These are phyloP conservation scores for Gouania willdenowi DNA, from an alignment of 2,797 vertebrate genomes.

Conservation along the genomic window DNA sequence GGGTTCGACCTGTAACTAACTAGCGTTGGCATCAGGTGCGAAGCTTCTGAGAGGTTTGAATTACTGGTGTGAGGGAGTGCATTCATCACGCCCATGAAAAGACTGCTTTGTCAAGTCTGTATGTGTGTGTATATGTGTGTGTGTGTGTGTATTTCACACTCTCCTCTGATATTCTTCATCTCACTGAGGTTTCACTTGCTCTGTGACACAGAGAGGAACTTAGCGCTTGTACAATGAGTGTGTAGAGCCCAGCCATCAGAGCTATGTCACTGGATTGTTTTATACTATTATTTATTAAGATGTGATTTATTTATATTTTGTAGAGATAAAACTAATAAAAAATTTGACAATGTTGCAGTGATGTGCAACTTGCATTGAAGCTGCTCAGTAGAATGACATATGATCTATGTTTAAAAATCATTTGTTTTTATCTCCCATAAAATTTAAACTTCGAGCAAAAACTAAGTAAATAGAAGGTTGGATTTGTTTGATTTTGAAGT, in stretches of 20 bases:
- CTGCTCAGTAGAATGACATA: too few species aligned
- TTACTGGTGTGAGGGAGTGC: slow-evolving; percentile 63
- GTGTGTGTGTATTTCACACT: slow-evolving; percentile 60
- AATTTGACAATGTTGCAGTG: too few species aligned
- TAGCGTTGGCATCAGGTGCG: slow-evolving; percentile 37
- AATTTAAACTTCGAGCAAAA: too few species aligned
- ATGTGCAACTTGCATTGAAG: too few species aligned
- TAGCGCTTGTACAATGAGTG: neutral
- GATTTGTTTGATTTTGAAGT: too few species aligned
- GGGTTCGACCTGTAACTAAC: slow-evolving; percentile 32
- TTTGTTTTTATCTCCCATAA: too few species aligned
- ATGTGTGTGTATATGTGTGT: slow-evolving; percentile 10
- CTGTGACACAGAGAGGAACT: slow-evolving; percentile 11
- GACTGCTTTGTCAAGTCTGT: slow-evolving; percentile 55
- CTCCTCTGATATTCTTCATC: slow-evolving; percentile 69
- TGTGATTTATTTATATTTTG: too few species aligned
- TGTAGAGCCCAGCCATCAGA: slow-evolving; percentile 14
- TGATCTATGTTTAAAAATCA: too few species aligned
- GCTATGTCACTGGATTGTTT: neutral
- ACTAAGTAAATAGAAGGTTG: too few species aligned
- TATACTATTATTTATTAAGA: too few species aligned
- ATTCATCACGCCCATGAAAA: slow-evolving; percentile 68
- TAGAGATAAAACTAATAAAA: too few species aligned
- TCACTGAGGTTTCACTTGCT: slow-evolving; percentile 53
- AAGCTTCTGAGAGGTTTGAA: slow-evolving; percentile 52